Conservation (phyloP, 2,888 invertebrate genomes). For the Troides aeacus region DNA sequence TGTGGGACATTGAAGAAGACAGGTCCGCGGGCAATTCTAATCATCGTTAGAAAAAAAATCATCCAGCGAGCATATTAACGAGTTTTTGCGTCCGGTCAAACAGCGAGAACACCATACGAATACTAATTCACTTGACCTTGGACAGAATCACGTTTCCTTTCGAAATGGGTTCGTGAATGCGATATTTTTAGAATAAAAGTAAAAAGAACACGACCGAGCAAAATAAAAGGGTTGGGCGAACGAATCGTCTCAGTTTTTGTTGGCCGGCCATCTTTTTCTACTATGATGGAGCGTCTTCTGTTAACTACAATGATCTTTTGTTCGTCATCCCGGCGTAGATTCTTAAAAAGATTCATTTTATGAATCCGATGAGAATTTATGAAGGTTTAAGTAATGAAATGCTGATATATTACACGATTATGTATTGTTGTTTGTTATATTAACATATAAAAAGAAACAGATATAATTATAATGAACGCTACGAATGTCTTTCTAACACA, state of each 20-base stretch:
- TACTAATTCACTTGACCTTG: constrained; percentile 78
- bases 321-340: constrained; percentile 39
- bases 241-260: constrained; percentile 70
- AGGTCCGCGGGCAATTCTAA: constrained; percentile 53
- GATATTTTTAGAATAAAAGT: constrained; percentile 78
- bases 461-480: not conserved
- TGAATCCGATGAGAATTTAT: constrained; percentile 6
- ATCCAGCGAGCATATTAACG: constrained; percentile 64
- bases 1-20: constrained; percentile 36
- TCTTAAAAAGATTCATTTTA: constrained; percentile 22
- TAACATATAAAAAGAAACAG: not conserved
- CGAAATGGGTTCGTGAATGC: constrained; percentile 78
- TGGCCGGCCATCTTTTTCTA: constrained; percentile 59
- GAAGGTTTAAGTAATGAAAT: not conserved
- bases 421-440: too few relatives aligned
- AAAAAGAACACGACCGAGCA: constrained; percentile 66
- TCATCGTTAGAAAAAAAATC: constrained; percentile 65
- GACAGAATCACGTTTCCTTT: constrained; percentile 78
- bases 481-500: not conserved
- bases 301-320: constrained; percentile 50
- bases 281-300: constrained; percentile 54
- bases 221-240: constrained; percentile 73
- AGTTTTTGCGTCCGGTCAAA: constrained; percentile 76
- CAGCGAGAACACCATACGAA: constrained; percentile 70
- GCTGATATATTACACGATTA: not conserved